Base-by-base conservation (phyloP, 2,797 vertebrate species). In the Gambusia yucatana region DNA sequence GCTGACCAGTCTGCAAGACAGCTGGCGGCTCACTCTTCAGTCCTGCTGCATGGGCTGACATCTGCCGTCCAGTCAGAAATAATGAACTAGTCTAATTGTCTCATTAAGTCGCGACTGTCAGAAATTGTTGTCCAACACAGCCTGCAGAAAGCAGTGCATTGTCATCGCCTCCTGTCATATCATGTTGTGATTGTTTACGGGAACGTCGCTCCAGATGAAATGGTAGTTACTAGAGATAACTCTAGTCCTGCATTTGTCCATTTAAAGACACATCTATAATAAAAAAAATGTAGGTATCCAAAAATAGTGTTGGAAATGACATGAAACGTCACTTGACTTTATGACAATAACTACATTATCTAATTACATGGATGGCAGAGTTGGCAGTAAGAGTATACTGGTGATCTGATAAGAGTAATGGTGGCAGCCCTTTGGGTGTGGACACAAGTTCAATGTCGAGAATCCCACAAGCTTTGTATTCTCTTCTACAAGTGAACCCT, bases 1-100 rank as follows among this genome's bases (percentile, higher is more conserved):
- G n/a, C 50, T 41, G 36, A 74, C n/a, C 73, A 75, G 73, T 59
- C 73, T 59, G 39, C 16, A 61, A 59, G n/a, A 59, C 52, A 75
- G 73, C 73, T 75, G 73, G 73, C 39, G 44, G 73, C 73, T 59
- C 39, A 28, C 73, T 44, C 41, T 44, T 75, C 57, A 46, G 41
- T 75, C 73, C 52, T 75, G 52, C 52, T 75, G 41, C 17, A 52
- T 61, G 39, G 50, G 72, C 36, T 74, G 72, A 74, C 72, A 74
- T 74, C 50, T 74, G 50, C 72, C 50, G 50, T 57, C 72, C 50
- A 55, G 73, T 59, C 73, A 61, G 44, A 75, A 75, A 75, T 59
- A 75, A 75, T 59, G 55, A 75, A 61, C 73, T 75, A 59, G 39
- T 75, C 36, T 57, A 61, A 75, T 61, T 75, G 73, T 44, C 41